Conservation (phyloP, 2,888 invertebrate genomes). For the Drosophila cognata region DNA sequence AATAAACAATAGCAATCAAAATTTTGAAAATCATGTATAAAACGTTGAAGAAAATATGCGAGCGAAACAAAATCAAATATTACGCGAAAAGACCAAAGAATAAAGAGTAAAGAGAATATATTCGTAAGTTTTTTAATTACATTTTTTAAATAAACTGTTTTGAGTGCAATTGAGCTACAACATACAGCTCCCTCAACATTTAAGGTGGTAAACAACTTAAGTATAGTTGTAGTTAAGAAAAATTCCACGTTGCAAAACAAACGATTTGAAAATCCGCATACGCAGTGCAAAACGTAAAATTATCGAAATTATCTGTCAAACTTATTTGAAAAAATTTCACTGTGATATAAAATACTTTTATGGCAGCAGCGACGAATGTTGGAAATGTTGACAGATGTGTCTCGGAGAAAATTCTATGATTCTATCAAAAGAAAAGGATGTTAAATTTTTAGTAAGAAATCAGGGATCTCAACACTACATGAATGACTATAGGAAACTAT, state of each 20-base stretch:
- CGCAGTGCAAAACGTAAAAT: no score
- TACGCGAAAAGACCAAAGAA: not conserved
- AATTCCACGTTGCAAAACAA: not conserved
- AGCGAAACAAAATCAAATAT: not conserved
- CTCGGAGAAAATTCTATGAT: not conserved
- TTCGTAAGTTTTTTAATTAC: not conserved
- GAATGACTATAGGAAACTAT: not conserved
- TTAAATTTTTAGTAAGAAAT: not conserved
- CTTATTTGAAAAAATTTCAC: not conserved
- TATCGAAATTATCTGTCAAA: not conserved
- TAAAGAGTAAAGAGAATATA: not conserved
- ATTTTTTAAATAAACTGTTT: not conserved
- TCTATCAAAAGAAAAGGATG: not conserved
- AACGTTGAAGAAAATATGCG: not conserved
- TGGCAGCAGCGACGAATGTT: not conserved
- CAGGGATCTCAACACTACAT: not conserved
- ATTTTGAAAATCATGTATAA: not conserved
- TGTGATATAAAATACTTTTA: not conserved
- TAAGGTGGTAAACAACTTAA: not conserved
- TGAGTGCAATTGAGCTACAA: not conserved
- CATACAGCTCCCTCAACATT: not conserved
- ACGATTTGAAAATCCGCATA: not conserved
- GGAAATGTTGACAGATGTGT: not conserved
- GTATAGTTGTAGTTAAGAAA: not conserved
- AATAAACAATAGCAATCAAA: not conserved